These are phyloP conservation scores for Neodontobutis hainanensis DNA, from an alignment of 2,113 vertebrate genomes.

Conservation along the genomic window DNA sequence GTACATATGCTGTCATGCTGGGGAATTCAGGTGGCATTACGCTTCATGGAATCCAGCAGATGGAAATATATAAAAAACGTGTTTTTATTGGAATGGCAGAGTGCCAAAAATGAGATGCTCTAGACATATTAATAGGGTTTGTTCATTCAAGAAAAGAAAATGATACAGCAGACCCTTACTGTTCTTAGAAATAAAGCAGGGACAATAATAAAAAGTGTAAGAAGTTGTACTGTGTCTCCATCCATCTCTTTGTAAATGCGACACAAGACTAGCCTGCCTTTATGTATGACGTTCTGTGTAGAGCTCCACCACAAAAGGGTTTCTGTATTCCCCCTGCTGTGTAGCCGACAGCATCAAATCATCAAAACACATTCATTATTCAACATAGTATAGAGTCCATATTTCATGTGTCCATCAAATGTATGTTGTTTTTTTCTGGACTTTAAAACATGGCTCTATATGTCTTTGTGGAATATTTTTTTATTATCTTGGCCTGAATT, in stretches of 20 bases:
- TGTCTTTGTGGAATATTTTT: not conserved
- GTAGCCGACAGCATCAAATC: slow-evolving; percentile 42
- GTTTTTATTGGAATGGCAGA: not conserved
- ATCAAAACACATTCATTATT: slow-evolving; percentile 69
- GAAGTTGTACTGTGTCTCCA: too few species aligned
- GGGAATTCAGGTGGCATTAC: slow-evolving; percentile 39
- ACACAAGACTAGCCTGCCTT: not conserved
- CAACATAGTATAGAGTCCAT: slow-evolving; percentile 57
- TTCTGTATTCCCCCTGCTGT: slow-evolving; percentile 19
- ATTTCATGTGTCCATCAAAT: slow-evolving; percentile 29
- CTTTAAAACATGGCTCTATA: slow-evolving; percentile 9
- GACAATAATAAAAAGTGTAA: too few species aligned
- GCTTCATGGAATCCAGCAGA: slow-evolving; percentile 4
- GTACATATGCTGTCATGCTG: slow-evolving; percentile 43
- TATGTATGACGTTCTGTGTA: slow-evolving; percentile 17
- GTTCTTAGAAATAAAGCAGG: too few species aligned
- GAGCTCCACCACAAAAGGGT: slow-evolving; percentile 14
- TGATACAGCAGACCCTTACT: too few species aligned
- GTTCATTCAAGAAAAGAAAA: too few species aligned
- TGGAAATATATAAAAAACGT: not conserved
- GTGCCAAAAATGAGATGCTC: not conserved
- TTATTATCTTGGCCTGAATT: too few species aligned
- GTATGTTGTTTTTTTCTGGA: slow-evolving; percentile 12
- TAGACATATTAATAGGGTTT: too few species aligned
- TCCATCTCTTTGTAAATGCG: too few species aligned